These are phyloP conservation scores for Ephialtes manifestator DNA, from an alignment of 2,888 invertebrate genomes.

Conservation along the genomic window DNA sequence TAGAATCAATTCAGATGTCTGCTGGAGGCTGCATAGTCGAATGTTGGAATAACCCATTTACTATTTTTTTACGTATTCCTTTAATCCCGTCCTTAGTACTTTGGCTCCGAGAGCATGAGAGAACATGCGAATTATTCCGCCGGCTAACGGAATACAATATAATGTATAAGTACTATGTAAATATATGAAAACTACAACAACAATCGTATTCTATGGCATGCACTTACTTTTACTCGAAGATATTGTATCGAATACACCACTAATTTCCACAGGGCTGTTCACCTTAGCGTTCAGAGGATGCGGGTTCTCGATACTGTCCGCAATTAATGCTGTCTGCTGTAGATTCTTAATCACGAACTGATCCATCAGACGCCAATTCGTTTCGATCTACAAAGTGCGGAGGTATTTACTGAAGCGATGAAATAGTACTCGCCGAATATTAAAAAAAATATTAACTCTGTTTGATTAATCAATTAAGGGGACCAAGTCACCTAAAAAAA, in stretches of 20 bases:
- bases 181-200: neutral
- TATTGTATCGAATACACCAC: constrained; percentile 88
- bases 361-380: constrained; percentile 86
- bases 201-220: neutral
- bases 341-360: constrained; percentile 86
- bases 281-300: constrained; percentile 87
- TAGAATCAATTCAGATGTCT: neutral
- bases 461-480: too few relatives aligned
- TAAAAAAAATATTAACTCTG: too few relatives aligned
- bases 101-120: constrained; percentile 86
- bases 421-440: too few relatives aligned
- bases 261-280: constrained; percentile 86
- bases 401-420: too few relatives aligned
- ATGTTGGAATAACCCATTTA: constrained; percentile 65
- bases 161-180: constrained; percentile 22
- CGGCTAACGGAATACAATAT: constrained; percentile 80
- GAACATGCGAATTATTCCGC: constrained; percentile 88
- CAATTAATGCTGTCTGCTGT: constrained; percentile 85
- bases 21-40: neutral
- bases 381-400: constrained; percentile 52
- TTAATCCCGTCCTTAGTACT: constrained; percentile 85
- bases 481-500: too few relatives aligned
- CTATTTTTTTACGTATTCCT: constrained; percentile 73
- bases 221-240: constrained; percentile 88
- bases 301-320: constrained; percentile 85